These are phyloP conservation scores for Hydroisotoma schaefferi DNA, from an alignment of 2,888 invertebrate species.

Conservation along the genomic window DNA sequence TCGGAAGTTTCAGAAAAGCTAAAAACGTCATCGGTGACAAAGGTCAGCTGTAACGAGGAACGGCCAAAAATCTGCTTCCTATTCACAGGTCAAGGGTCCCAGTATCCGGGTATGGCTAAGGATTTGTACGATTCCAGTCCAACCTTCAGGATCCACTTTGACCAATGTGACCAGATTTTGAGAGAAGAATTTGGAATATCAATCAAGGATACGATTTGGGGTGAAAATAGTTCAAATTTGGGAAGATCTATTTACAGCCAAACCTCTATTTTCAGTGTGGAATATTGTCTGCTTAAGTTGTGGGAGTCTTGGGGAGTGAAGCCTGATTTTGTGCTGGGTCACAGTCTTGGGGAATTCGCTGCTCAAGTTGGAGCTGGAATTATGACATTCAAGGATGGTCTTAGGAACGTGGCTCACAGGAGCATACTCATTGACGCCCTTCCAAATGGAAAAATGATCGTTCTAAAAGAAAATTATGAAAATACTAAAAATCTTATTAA, in stretches of 20 bases:
- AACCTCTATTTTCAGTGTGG: slow-evolving; percentile 12
- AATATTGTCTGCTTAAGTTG: slow-evolving; percentile 19
- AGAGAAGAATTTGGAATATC: neutral
- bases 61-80: slow-evolving; percentile 7
- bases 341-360: slow-evolving; percentile 35
- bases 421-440: slow-evolving; percentile 24
- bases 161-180: neutral
- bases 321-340: slow-evolving; percentile 30
- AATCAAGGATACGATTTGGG: slow-evolving; percentile 2
- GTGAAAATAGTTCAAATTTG: neutral
- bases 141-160: slow-evolving; percentile 4
- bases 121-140: neutral
- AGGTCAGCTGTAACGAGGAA: neutral
- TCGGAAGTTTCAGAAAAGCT: slow-evolving; percentile 8
- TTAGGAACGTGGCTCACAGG: slow-evolving; percentile 22
- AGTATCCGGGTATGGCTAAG: slow-evolving; percentile 3
- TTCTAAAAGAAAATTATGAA: slow-evolving; percentile 23
- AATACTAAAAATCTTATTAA: slow-evolving; percentile 5
- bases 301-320: slow-evolving; percentile 32
- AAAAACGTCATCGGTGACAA: neutral
- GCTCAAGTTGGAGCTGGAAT: slow-evolving; percentile 32
- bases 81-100: slow-evolving; percentile 9
- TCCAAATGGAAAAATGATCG: slow-evolving; percentile 24
- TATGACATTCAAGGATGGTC: slow-evolving; percentile 22
- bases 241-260: slow-evolving; percentile 13